Base-by-base conservation (phyloP, 2,888 invertebrate species). In the Gordius sp. region DNA sequence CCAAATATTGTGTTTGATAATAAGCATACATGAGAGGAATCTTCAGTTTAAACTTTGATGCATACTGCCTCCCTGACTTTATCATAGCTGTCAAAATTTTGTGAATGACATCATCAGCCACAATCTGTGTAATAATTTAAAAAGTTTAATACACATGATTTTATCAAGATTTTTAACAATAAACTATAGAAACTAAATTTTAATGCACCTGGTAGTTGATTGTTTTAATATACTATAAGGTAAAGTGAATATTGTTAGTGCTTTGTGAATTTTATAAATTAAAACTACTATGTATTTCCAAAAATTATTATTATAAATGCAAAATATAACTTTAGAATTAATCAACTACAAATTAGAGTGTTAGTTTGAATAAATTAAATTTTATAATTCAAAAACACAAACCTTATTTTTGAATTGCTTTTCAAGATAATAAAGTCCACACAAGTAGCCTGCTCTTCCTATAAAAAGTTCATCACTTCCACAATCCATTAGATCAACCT, bases 361-460 rank as follows among this genome's bases (percentile, higher is more conserved):
- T 33, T 13, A 33, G 39, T 33, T n/a, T 13, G 8, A 8, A 33
- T 33, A 33, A 33, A 33, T 13, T 33, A 33, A 33, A 33, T 13
- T 33, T 13, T 33, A 13, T 13, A 33, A 33, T 33, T 33, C 8
- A 33, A 33, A 33, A 13, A 33, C 8, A 33, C n/a, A 33, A 13
- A 33, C 39, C 39, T 33, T 33, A 13, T 33, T 33, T 8, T n/a
- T n/a, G n/a, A 33, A 33, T 13, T 13, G n/a, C 8, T 33, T n/a
- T 33, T 33, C 39, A 33, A 33, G 39, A 13, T 13, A 33, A 13
- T 33, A 13, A 8, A 47, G 20, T 8, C 47, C 47, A 47, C 16
- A n/a, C 47, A 47, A 47, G 20, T 47, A 47, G 4, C 47, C 47
- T 18, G 47, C 47, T 20, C 47, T 47, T 18, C 47, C 47, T n/a